A percentile compares a stretch with the other conserved stretches of the same genome.
Evolutionary conservation across 2,888 invertebrate genomes (phyloP).

Genomic region (Morpho deidamia): DNA sequence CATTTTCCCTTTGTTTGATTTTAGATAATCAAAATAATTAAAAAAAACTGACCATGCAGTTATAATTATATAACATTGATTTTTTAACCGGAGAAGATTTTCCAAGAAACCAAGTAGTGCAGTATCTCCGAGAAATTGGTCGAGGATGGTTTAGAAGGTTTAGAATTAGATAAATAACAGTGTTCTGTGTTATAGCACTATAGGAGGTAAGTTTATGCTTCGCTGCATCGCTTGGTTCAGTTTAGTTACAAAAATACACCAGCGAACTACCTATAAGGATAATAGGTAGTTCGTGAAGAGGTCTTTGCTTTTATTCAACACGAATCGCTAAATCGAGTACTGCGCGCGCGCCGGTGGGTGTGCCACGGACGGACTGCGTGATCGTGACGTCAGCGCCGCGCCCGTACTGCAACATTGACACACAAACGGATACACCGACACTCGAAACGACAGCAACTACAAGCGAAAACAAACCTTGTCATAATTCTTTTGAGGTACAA

Average conservation of each 20-base stretch:
- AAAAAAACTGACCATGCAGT: too few species aligned
- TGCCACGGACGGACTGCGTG: conserved; percentile 40
- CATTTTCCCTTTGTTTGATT: too few species aligned
- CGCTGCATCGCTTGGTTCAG: too few species aligned
- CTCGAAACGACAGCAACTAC: not conserved
- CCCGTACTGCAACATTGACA: conserved; percentile 34
- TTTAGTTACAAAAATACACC: too few species aligned
- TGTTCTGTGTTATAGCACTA: too few species aligned
- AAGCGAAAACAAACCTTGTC: not conserved
- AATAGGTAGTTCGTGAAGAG: too few species aligned
- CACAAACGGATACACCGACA: conserved; percentile 14
- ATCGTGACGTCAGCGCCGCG: conserved; percentile 39
- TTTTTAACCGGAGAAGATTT: conserved; percentile 78
- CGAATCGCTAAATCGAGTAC: not conserved
- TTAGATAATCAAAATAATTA: too few species aligned
- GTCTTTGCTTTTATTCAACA: not conserved
- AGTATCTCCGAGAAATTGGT: conserved; percentile 89
- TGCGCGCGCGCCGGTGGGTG: conserved; percentile 26
- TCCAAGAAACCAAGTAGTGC: conserved; percentile 85
- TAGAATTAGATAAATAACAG: too few species aligned
- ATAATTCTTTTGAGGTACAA: too few species aligned
- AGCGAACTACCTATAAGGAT: too few species aligned
- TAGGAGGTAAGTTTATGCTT: too few species aligned
- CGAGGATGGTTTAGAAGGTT: conserved; percentile 91
- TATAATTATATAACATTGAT: conserved; percentile 5